A percentile compares a stretch with the other conserved stretches of the same genome.
Evolutionary conservation across 1,140 invertebrate genomes (phyloP).

Genomic region (Pseudomyrmex sp.): DNA sequence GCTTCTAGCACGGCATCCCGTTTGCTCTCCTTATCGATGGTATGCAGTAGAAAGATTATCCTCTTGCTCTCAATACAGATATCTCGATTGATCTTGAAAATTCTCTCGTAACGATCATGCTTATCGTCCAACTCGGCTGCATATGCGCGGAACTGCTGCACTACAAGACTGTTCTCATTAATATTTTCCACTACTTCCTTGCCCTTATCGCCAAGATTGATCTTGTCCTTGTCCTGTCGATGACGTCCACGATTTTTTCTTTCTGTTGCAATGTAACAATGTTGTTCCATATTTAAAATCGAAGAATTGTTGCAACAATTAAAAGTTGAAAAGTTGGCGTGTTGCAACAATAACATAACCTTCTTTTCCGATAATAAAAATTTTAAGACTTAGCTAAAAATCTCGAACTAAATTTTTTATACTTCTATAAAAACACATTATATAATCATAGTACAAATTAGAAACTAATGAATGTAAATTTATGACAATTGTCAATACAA

Average conservation of each 20-base stretch:
- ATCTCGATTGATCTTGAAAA: slow-evolving; percentile 94
- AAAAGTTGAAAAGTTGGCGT: neutral
- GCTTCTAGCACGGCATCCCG: slow-evolving; percentile 87
- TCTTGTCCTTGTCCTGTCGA: slow-evolving; percentile 68
- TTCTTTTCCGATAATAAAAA: neutral
- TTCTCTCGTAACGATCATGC: slow-evolving; percentile 94
- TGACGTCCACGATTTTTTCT: slow-evolving; percentile 65
- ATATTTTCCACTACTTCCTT: slow-evolving; percentile 80
- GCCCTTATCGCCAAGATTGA: slow-evolving; percentile 78
- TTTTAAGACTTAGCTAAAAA: neutral
- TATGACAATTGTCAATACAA: neutral
- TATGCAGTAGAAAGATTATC: slow-evolving; percentile 95
- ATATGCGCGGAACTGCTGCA: slow-evolving; percentile 89
- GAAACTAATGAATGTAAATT: neutral
- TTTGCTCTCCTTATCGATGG: slow-evolving; percentile 88
- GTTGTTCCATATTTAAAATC: neutral
- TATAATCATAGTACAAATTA: neutral
- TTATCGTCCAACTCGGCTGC: slow-evolving; percentile 90
- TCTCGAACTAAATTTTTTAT: neutral
- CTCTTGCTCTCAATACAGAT: slow-evolving; percentile 97
- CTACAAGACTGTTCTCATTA: slow-evolving; percentile 87
- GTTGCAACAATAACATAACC: neutral
- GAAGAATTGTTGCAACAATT: neutral
- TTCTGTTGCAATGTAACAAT: slow-evolving; percentile 32
- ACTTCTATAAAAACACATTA: neutral